Conservation (phyloP, 2,888 invertebrate genomes). For the Sialis lutaria region DNA sequence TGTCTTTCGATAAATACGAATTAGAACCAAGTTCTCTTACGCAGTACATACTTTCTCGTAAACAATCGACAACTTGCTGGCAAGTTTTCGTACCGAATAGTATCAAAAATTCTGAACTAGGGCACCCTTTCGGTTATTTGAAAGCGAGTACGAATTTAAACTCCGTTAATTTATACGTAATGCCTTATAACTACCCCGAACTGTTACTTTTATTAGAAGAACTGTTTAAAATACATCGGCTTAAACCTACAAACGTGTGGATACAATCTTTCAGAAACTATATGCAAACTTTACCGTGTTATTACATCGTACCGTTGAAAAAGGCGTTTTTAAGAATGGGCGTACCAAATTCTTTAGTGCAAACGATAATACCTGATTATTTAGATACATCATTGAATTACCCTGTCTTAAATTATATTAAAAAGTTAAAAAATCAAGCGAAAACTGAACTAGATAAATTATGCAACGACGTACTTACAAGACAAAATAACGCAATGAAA, state of each 20-base stretch:
- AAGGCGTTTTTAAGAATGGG: conserved; percentile 85
- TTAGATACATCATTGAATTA: conserved; percentile 86
- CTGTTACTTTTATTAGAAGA: conserved; percentile 84
- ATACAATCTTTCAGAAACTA: conserved; percentile 85
- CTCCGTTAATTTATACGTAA: conserved; percentile 89
- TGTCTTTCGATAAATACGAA: conserved; percentile 98
- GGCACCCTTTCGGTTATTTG: conserved; percentile 92
- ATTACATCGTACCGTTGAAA: conserved; percentile 77
- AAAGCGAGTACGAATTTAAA: conserved; percentile 88
- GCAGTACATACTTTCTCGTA: conserved; percentile 83
- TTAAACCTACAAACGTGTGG: conserved; percentile 87
- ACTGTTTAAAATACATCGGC: conserved; percentile 72
- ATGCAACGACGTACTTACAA: conserved; percentile 59
- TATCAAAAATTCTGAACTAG: conserved; percentile 72
- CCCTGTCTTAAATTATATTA: conserved; percentile 84
- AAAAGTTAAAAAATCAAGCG: conserved; percentile 86
- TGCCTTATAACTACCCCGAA: conserved; percentile 98
- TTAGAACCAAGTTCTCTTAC: conserved; percentile 94
- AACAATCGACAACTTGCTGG: conserved; percentile 93
- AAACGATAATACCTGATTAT: conserved; percentile 76
- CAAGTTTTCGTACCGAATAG: conserved; percentile 91
- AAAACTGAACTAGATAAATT: conserved; percentile 78
- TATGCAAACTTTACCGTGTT: conserved; percentile 86
- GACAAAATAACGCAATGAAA: conserved; percentile 26
- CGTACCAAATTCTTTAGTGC: conserved; percentile 62